phyloP scores from a whole-genome alignment of 2,888 invertebrate species.

The Dorcus parallelipipedus region DNA sequence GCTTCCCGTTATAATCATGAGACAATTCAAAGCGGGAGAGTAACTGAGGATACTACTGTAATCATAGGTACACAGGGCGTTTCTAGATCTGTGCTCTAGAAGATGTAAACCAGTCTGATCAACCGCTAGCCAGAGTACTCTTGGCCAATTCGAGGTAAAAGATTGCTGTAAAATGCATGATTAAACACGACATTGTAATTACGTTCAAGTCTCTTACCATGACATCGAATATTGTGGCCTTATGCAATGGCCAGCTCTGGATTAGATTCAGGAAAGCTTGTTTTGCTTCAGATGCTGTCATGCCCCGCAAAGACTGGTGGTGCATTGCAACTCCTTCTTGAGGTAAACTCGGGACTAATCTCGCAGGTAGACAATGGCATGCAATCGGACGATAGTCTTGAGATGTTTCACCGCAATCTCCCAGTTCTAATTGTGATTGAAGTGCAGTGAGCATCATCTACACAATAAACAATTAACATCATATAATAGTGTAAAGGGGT shows the following conservation, averaged over 20 bases:
- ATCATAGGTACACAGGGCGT: conserved; percentile 87
- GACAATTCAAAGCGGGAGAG: conserved; percentile 86
- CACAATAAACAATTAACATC: conserved; percentile 15
- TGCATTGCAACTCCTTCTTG: conserved; percentile 85
- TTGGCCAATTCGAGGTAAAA: conserved; percentile 93
- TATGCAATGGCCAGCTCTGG: conserved; percentile 89
- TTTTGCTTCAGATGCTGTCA: conserved; percentile 83
- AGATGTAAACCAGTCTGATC: conserved; percentile 90
- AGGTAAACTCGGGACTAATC: conserved; percentile 74
- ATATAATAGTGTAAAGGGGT: no score
- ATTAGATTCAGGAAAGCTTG: conserved; percentile 90
- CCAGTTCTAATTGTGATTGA: conserved; percentile 88
- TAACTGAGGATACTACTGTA: conserved; percentile 86
- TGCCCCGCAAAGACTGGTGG: conserved; percentile 85
- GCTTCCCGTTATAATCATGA: conserved; percentile 90
- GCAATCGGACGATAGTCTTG: conserved; percentile 64
- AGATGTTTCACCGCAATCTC: conserved; percentile 66
- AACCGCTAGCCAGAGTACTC: conserved; percentile 88
- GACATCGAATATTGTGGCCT: conserved; percentile 92
- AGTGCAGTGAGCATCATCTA: conserved; percentile 91
- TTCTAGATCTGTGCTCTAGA: conserved; percentile 82
- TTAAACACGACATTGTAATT: background rate
- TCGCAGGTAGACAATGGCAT: conserved; percentile 77
- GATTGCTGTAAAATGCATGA: conserved; percentile 67
- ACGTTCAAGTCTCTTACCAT: conserved; percentile 59